A percentile compares a stretch with the other conserved stretches of the same genome.
Conservation (phyloP, 2,888 invertebrate species). For the Choristoneura rosaceana region DNA sequence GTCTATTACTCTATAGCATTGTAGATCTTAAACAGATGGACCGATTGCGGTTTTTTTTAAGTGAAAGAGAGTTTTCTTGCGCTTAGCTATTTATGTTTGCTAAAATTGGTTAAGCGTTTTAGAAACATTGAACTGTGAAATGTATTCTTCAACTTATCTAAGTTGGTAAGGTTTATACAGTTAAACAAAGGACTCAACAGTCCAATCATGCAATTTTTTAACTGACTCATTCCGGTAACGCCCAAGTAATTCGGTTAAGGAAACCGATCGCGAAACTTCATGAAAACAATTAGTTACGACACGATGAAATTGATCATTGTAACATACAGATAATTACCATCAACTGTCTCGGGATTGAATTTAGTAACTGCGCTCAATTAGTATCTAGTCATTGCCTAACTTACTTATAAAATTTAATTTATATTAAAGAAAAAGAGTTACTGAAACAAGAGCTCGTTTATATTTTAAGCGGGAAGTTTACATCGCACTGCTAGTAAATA, state of each 20-base stretch:
- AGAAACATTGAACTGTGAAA: no score
- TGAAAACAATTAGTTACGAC: constrained; percentile 21
- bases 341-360: background rate
- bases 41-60: no score
- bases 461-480: no score
- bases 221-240: constrained; percentile 35
- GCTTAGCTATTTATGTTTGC: no score
- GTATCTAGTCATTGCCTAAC: background rate
- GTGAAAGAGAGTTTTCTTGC: no score
- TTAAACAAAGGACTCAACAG: background rate
- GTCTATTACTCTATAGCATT: no score
- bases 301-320: constrained; percentile 5
- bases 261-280: constrained; percentile 23
- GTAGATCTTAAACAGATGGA: no score
- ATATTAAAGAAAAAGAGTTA: background rate
- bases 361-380: background rate
- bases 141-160: no score
- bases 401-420: background rate
- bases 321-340: constrained; percentile 14
- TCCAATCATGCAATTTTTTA: constrained; percentile 7
- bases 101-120: no score
- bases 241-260: constrained; percentile 19
- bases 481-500: no score
- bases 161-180: no score
- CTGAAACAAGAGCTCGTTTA: no score